Evolutionary conservation across 2,888 invertebrate genomes (phyloP).

Genomic region (Opisthograptis luteolata): DNA sequence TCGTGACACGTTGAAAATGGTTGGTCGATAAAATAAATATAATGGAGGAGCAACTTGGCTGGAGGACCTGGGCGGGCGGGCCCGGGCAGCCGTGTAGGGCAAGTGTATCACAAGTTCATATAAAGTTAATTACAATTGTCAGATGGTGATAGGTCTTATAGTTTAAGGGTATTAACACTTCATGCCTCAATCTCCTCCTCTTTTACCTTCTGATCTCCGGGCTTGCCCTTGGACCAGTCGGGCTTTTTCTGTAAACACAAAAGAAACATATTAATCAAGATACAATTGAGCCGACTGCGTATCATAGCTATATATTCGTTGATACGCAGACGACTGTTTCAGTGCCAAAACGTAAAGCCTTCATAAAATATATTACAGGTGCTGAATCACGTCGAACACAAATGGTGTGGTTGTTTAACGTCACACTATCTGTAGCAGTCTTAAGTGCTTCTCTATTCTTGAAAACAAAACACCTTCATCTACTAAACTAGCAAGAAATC

Average conservation of each 20-base stretch:
- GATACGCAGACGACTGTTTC: slow-evolving; percentile 37
- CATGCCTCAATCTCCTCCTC: slow-evolving; percentile 93
- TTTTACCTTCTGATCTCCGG: slow-evolving; percentile 95
- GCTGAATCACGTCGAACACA: slow-evolving; percentile 12
- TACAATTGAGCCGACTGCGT: slow-evolving; percentile 32
- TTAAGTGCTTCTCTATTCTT: slow-evolving; percentile 21
- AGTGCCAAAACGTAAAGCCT: slow-evolving; percentile 9
- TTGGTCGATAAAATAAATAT: slow-evolving; percentile 62
- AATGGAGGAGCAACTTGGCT: slow-evolving; percentile 54
- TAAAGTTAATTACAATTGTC: slow-evolving; percentile 61
- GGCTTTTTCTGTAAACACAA: slow-evolving; percentile 93
- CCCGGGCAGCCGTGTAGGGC: slow-evolving; percentile 33
- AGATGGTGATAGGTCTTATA: slow-evolving; percentile 71
- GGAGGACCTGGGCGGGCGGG: slow-evolving; percentile 37
- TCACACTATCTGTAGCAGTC: slow-evolving; percentile 28
- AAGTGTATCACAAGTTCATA: slow-evolving; percentile 66
- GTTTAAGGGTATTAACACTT: slow-evolving; percentile 72
- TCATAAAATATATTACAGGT: slow-evolving; percentile 22
- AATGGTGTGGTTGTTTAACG: slow-evolving; percentile 24
- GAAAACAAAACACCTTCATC: slow-evolving; percentile 19
- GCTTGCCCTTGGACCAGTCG: slow-evolving; percentile 96
- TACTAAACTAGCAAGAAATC: slow-evolving; percentile 16
- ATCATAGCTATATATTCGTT: slow-evolving; percentile 40
- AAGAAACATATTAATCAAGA: slow-evolving; percentile 21
- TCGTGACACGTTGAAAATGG: slow-evolving; percentile 61